Evolutionary conservation across 2,797 vertebrate species (phyloP).

Genomic region (Lemur catta): DNA sequence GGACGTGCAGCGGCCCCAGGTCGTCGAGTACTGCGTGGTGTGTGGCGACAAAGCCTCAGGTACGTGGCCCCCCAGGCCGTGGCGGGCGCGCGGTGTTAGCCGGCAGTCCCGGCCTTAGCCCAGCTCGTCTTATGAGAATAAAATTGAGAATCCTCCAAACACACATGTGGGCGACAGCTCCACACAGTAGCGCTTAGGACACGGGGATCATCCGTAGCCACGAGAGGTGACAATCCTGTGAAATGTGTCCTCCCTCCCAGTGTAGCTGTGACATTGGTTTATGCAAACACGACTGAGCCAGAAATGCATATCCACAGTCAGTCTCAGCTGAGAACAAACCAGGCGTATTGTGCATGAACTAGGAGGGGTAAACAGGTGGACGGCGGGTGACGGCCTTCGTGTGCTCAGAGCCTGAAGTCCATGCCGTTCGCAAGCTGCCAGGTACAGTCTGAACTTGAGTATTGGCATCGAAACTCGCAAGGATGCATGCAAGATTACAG

Average conservation of each 20-base stretch:
- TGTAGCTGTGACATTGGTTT: background rate
- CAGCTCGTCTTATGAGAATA: background rate
- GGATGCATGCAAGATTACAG: background rate
- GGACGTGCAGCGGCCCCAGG: constrained; percentile 92
- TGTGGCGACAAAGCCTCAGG: constrained; percentile 99
- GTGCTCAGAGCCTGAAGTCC: background rate
- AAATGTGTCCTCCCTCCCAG: background rate
- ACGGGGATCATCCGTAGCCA: background rate
- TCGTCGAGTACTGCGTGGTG: constrained; percentile 97
- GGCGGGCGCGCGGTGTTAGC: no score
- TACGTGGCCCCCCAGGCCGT: constrained; percentile 71
- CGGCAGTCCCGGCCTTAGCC: background rate
- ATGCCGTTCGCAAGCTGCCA: background rate
- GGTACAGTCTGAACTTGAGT: background rate
- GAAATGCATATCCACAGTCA: no score
- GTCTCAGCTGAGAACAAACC: background rate
- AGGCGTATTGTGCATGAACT: background rate
- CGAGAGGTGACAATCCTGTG: background rate
- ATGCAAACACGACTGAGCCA: background rate
- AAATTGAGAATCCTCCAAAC: background rate
- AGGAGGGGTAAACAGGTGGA: background rate
- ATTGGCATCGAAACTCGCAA: background rate
- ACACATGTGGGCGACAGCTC: background rate
- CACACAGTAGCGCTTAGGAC: background rate
- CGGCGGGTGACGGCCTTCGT: background rate